Conservation (phyloP, 2,888 invertebrate species). For the Ischnus inquisitorius region DNA sequence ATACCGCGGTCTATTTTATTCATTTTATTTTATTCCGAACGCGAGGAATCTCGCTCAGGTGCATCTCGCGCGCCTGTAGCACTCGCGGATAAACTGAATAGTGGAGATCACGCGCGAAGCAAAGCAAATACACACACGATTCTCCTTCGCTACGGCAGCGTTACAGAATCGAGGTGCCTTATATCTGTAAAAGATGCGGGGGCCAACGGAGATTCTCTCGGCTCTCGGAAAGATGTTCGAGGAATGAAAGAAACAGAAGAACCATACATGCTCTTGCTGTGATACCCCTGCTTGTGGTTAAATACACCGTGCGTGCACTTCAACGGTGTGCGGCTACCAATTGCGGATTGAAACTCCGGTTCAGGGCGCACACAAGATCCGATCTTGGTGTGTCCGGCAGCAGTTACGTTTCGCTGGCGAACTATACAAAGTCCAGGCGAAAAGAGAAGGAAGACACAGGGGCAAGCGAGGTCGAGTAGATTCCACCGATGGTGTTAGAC, state of each 20-base stretch:
- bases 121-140: not conserved
- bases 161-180: slow-evolving; percentile 26
- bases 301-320: slow-evolving; percentile 44
- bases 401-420: slow-evolving; percentile 57
- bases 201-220: slow-evolving; percentile 43
- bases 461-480: slow-evolving; percentile 50
- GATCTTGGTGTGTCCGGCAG: slow-evolving; percentile 71
- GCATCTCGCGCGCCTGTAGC: slow-evolving; percentile 4
- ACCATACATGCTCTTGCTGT: slow-evolving; percentile 20
- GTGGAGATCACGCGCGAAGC: slow-evolving; percentile 39
- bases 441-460: slow-evolving; percentile 32
- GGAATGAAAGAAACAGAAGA: slow-evolving; percentile 27
- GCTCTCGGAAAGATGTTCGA: slow-evolving; percentile 38
- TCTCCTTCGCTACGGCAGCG: not conserved
- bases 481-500: slow-evolving; percentile 63
- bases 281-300: slow-evolving; percentile 28
- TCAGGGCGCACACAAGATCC: slow-evolving; percentile 66
- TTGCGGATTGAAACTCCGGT: slow-evolving; percentile 72
- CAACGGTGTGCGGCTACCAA: slow-evolving; percentile 64
- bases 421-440: slow-evolving; percentile 66
- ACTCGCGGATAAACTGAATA: not conserved
- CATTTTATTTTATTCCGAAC: slow-evolving; percentile 7
- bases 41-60: slow-evolving; percentile 35
- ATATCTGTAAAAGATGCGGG: slow-evolving; percentile 53
- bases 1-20: not conserved